Percentiles rank a stretch among this genome's conserved stretches.
Conservation (phyloP, 2,888 invertebrate species). For the Tineola bisselliella region DNA sequence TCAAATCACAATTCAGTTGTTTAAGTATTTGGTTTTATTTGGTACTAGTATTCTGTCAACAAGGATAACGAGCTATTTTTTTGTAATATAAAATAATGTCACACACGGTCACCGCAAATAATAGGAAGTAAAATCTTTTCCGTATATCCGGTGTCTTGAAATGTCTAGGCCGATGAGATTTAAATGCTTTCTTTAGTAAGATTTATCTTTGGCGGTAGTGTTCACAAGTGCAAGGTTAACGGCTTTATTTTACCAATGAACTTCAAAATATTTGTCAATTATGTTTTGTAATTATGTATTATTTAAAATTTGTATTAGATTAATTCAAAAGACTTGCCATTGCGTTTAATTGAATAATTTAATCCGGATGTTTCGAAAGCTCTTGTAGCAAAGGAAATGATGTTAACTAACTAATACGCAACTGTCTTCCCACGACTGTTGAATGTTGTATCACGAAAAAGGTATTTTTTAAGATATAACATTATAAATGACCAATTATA, state of each 20-base stretch:
- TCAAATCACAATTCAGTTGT: neutral
- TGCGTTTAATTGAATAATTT: too few species aligned
- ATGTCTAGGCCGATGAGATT: constrained; percentile 9
- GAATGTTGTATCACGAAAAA: too few species aligned
- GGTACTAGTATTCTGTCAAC: neutral
- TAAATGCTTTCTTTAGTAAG: neutral
- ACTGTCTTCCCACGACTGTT: too few species aligned
- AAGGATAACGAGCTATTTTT: constrained; percentile 4
- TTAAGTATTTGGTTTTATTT: neutral
- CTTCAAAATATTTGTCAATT: neutral
- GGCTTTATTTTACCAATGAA: neutral
- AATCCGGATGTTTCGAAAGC: too few species aligned
- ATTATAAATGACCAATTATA: too few species aligned
- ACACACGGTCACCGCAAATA: neutral
- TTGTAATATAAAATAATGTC: neutral
- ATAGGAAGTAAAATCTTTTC: constrained; percentile 2
- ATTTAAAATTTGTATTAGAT: too few species aligned
- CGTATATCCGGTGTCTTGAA: constrained; percentile 3
- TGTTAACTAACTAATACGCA: too few species aligned
- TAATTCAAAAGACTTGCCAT: too few species aligned
- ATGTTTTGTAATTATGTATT: too few species aligned
- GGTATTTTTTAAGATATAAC: too few species aligned
- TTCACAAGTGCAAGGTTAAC: neutral
- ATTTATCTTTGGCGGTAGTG: constrained; percentile 3
- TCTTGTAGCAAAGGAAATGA: too few species aligned